Evolutionary conservation across 2,113 vertebrate species (phyloP), one percentile per base, ranked within the genome.

Genomic region (Piprites chloris): DNA sequence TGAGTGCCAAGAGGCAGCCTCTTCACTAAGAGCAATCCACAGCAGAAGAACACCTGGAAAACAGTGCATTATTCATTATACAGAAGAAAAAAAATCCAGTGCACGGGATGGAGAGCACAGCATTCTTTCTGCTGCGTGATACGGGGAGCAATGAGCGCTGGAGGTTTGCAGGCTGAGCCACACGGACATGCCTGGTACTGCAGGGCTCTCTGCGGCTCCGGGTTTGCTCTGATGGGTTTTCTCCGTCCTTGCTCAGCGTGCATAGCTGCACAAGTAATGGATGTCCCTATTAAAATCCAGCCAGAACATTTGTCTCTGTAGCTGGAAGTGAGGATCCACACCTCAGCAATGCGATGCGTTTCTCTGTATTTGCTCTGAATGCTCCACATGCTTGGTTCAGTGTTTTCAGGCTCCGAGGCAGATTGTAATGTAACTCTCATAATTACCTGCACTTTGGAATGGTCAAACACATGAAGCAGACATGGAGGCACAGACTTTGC

Each of bases 101-200:
- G 71, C 16, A 8, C 1, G 0, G 0, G 1, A 32, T 27, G n/a
- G 49, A 41, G 73, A 46, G 14, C 22, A 18, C 28, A n/a, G n/a
- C 20, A 6, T 6, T 3, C 1, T 32, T 73, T 41, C 46, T 49
- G 76, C 11, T 1, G 5, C 47, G 63, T 0, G 0, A 3, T 14
- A 5, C 2, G 7, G 37, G 62, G 39, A 74, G 33, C 3, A 0
- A 65, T 5, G 33, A 32, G 32, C 19, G 5, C 35, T 41, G 41
- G 28, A 44, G n/a, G 41, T 32, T 32, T 49, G 53, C 59, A 53
- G 69, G 33, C 41, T 49, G 49, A 33, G 39, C 9, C n/a, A n/a
- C 35, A 4, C 3, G 3, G 26, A 3, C 0, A 26, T 19, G 41
- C 67, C 72, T 7, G 26, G 50, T 39, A 39, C 67, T 6, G 12